Evolutionary conservation across 1,140 invertebrate genomes (phyloP).

Genomic region (Antheraea mylitta): DNA sequence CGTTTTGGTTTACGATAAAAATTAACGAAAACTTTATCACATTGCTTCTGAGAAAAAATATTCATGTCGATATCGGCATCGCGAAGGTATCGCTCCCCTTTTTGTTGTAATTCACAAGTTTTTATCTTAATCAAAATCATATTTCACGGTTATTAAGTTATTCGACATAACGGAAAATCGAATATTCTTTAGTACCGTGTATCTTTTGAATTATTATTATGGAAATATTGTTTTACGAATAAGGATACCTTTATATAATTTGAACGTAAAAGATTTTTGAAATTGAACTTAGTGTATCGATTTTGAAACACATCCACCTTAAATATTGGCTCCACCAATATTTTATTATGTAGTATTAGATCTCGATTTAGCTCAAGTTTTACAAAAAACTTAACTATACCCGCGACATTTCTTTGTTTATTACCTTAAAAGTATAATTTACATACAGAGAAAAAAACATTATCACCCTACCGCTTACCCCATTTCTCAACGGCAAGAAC

Average conservation of each 20-base stretch:
- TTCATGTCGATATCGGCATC: conserved; percentile 13
- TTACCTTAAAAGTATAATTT: too few species aligned
- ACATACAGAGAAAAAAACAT: too few species aligned
- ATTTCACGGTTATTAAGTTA: conserved; percentile 56
- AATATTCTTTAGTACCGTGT: conserved; percentile 25
- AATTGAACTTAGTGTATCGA: too few species aligned
- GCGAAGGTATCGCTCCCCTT: background rate
- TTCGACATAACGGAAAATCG: conserved; percentile 53
- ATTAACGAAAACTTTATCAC: background rate
- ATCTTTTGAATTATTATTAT: background rate
- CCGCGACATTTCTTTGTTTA: too few species aligned
- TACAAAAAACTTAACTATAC: too few species aligned
- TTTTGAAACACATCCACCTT: too few species aligned
- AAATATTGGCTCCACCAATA: too few species aligned
- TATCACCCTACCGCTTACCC: too few species aligned
- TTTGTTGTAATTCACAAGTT: conserved; percentile 39
- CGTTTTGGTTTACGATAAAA: background rate
- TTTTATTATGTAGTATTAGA: too few species aligned
- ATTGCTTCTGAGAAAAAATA: conserved; percentile 6
- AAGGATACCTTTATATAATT: background rate
- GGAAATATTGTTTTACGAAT: background rate
- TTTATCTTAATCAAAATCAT: conserved; percentile 60
- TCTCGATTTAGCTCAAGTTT: too few species aligned
- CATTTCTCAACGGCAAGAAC: too few species aligned
- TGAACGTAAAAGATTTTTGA: too few species aligned